These are phyloP conservation scores for Plecturocebus donacophilus DNA, from an alignment of 2,113 vertebrate species.

Conservation along the genomic window DNA sequence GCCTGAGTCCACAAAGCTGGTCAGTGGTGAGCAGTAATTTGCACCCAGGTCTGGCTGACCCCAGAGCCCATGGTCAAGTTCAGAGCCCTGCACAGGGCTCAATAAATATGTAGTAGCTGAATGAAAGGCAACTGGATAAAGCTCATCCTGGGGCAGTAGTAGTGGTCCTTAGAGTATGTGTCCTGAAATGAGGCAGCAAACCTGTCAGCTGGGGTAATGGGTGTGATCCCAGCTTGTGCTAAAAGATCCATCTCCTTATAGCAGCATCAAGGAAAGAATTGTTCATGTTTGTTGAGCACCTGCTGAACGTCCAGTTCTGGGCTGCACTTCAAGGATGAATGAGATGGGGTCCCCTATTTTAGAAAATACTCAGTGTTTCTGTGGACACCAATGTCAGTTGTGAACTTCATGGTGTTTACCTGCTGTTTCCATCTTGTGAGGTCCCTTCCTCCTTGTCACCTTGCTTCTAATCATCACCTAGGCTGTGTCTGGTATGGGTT, in stretches of 20 bases:
- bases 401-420: background rate
- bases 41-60: background rate
- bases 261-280: background rate
- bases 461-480: background rate
- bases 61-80: background rate
- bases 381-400: background rate
- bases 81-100: background rate
- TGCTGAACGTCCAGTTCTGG: background rate
- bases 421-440: background rate
- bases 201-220: background rate
- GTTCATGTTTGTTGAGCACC: background rate
- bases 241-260: background rate
- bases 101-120: background rate
- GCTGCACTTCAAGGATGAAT: background rate
- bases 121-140: background rate
- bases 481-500: background rate
- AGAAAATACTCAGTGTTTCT: background rate
- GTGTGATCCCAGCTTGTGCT: background rate
- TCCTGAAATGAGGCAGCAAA: background rate
- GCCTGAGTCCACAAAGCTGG: background rate
- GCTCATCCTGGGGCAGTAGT: background rate
- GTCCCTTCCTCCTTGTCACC: background rate
- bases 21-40: background rate
- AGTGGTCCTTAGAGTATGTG: background rate
- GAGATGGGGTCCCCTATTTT: background rate